Evolutionary conservation across 1,140 invertebrate species (phyloP), one percentile per base, ranked within the genome.

Genomic region (Psix sp.): DNA sequence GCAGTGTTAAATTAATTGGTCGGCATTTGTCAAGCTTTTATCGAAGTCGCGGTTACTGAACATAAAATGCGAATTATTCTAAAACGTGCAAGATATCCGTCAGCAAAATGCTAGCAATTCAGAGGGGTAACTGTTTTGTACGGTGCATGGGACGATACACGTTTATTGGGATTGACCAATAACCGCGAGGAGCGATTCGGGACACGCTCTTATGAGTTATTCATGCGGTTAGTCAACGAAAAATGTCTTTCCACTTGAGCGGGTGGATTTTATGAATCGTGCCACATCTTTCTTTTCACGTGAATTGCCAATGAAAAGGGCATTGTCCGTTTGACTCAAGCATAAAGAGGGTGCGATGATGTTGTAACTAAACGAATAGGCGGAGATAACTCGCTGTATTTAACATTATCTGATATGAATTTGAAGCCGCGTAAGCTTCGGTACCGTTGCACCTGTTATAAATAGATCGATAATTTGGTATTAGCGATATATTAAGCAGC

Each of bases 251-350:
- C 59, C 52, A 46, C 36, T 54, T 18, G 56, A 29, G 16, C 56
- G 62, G 10, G 16, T 18, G 51, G 26, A 73, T 66, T 73, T 73
- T 66, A 66, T 73, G 70, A 73, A 66, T 65, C 60, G 52, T 49
- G 67, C 36, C 46, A 48, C 54, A 54, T 66, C 48, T 73, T 73
- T 66, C 48, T 66, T 54, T 56, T 48, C 62, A 13, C 54, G 54
- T 62, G 36, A 46, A 54, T 66, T 57, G 39, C 54, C 60, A 56
- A 73, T 73, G 54, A 54, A 62, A 66, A 60, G 62, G 35, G 38
- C 62, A 73, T 66, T 66, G 68, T 66, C 51, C 68, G 51, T 46
- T 51, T 46, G 38, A 15, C 18, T 29, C 14, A 2, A 31, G 11
- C 14, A 13, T 33, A 24, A 45, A 15, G 15, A 26, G 31, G 38